Evolutionary conservation across 2,888 invertebrate genomes (phyloP).

Genomic region (Hydriomena furcata): DNA sequence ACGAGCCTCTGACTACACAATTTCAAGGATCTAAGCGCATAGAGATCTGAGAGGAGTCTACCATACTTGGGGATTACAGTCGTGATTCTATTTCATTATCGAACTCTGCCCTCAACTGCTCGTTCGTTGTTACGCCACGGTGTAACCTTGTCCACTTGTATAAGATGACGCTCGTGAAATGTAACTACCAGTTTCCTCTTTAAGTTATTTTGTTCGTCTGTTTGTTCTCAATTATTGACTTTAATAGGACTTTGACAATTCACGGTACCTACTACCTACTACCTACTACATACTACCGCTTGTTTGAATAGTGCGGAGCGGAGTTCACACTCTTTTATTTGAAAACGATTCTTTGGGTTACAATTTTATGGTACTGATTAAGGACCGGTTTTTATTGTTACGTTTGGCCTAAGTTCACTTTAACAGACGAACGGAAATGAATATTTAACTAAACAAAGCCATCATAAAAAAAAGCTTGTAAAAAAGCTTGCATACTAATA

Average conservation of each 20-base stretch:
- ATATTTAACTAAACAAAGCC: too few species aligned
- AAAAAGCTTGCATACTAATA: too few species aligned
- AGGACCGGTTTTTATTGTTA: neutral
- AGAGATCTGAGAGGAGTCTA: too few species aligned
- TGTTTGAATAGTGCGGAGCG: conserved; percentile 20
- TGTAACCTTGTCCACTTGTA: conserved; percentile 34
- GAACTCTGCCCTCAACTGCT: too few species aligned
- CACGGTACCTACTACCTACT: conserved; percentile 44
- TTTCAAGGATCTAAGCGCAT: too few species aligned
- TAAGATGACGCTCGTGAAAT: conserved; percentile 42
- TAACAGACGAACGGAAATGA: too few species aligned
- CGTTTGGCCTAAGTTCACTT: too few species aligned
- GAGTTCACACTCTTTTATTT: conserved; percentile 13
- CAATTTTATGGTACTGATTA: conserved; percentile 9
- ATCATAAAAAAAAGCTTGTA: too few species aligned
- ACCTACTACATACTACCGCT: conserved; percentile 28
- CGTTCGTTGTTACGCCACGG: conserved; percentile 6
- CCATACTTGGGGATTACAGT: too few species aligned
- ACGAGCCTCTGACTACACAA: too few species aligned
- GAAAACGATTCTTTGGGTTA: conserved; percentile 2
- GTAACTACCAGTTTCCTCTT: conserved; percentile 64
- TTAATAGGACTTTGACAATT: conserved; percentile 65
- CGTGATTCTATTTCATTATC: too few species aligned
- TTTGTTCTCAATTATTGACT: conserved; percentile 69
- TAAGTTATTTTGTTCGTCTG: conserved; percentile 61